Percentiles rank a stretch among this genome's conserved stretches.
Evolutionary conservation across 1,140 invertebrate genomes (phyloP).

Genomic region (Aradophagus sp.): DNA sequence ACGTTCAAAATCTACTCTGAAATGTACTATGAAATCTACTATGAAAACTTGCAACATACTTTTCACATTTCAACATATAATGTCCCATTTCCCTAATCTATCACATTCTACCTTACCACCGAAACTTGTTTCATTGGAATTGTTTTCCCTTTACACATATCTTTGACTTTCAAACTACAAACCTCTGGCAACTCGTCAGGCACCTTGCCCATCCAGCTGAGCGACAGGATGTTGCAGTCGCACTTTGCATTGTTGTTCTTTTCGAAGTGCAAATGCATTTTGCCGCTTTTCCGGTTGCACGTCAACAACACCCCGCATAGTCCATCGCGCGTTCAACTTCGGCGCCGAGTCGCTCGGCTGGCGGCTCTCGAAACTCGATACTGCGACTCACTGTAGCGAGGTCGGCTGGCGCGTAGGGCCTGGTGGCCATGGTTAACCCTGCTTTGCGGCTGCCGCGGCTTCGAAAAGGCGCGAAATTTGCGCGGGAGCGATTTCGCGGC

Average conservation of each 20-base stretch:
- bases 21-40: no score
- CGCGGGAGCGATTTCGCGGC: slow-evolving; percentile 6
- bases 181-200: slow-evolving; percentile 95
- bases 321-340: slow-evolving; percentile 28
- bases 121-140: no score
- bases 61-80: no score
- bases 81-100: no score
- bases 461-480: neutral
- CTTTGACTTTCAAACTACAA: no score
- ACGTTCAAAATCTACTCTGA: no score
- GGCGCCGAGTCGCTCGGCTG: neutral
- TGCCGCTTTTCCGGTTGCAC: slow-evolving; percentile 49
- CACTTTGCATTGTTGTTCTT: slow-evolving; percentile 92
- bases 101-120: no score
- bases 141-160: no score
- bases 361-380: neutral
- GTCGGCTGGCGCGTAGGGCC: neutral
- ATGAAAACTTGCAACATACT: no score
- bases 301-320: slow-evolving; percentile 32
- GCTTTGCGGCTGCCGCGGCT: neutral
- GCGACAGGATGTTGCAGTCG: slow-evolving; percentile 94
- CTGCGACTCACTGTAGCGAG: neutral
- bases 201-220: slow-evolving; percentile 99
- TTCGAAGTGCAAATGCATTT: slow-evolving; percentile 95
- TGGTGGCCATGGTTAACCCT: neutral